A percentile compares a stretch with the other conserved stretches of the same genome.
phyloP scores from a whole-genome alignment of 2,888 invertebrate genomes.

The Scaptomyza cyrtandrae region DNA sequence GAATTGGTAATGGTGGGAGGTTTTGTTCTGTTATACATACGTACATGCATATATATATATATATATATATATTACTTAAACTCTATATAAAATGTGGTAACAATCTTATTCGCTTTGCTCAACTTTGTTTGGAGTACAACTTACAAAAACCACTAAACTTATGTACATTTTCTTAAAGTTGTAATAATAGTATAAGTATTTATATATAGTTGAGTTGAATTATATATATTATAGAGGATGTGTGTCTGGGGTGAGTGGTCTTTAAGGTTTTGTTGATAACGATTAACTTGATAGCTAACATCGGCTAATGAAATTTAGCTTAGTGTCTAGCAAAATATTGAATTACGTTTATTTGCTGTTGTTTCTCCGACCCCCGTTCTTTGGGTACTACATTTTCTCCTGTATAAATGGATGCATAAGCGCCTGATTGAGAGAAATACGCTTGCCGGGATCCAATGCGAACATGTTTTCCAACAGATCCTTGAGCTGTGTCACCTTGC shows the following conservation, averaged over 20 bases:
- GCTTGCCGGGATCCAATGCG: constrained; percentile 95
- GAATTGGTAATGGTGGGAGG: constrained; percentile 37
- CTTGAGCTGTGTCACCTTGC: constrained; percentile 95
- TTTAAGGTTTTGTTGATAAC: constrained; percentile 41
- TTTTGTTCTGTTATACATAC: constrained; percentile 33
- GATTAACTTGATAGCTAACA: constrained; percentile 53
- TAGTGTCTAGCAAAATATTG: constrained; percentile 60
- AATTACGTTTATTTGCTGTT: constrained; percentile 64
- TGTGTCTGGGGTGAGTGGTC: constrained; percentile 31
- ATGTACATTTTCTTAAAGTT: constrained; percentile 45
- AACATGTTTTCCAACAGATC: constrained; percentile 96
- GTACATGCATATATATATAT: constrained; percentile 31
- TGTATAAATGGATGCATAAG: constrained; percentile 97
- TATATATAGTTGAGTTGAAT: constrained; percentile 22
- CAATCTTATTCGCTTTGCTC: constrained; percentile 37
- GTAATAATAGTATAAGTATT: constrained; percentile 29
- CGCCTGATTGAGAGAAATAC: constrained; percentile 97
- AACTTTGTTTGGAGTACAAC: constrained; percentile 18
- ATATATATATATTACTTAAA: constrained; percentile 36
- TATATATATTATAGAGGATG: constrained; percentile 17
- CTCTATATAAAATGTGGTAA: constrained; percentile 37
- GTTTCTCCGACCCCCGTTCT: constrained; percentile 1
- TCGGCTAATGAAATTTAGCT: constrained; percentile 55
- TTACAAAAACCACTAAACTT: constrained; percentile 53
- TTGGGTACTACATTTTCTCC: constrained; percentile 90